These are phyloP conservation scores for Lycodopsis pacificus DNA, from an alignment of 2,797 vertebrate genomes.

Conservation along the genomic window DNA sequence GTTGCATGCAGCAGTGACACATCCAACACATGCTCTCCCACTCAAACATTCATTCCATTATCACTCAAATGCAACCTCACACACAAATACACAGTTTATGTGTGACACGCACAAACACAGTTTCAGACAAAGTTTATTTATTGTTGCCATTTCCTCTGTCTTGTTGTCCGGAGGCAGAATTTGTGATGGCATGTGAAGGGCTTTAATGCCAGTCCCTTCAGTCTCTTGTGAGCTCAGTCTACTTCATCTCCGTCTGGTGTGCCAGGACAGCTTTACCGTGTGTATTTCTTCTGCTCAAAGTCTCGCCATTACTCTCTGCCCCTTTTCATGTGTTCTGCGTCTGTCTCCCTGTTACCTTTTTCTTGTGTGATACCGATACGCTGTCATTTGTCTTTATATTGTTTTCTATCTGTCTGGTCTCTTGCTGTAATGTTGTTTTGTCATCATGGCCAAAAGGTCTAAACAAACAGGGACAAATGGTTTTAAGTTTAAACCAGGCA, in stretches of 20 bases:
- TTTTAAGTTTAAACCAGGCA: slow-evolving; percentile 10
- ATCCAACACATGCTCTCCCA: slow-evolving; percentile 9
- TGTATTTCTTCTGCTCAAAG: slow-evolving; percentile 38
- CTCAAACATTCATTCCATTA: slow-evolving; percentile 26
- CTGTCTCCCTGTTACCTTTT: slow-evolving; percentile 28
- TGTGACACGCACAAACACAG: slow-evolving; percentile 5
- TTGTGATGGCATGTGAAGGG: slow-evolving; percentile 60
- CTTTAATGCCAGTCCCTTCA: slow-evolving; percentile 67
- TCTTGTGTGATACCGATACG: slow-evolving; percentile 19
- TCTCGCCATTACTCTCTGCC: slow-evolving; percentile 39
- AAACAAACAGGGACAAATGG: background rate
- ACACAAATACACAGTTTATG: background rate
- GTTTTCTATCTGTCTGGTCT: slow-evolving; percentile 28
- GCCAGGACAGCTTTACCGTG: slow-evolving; percentile 42
- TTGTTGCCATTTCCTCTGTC: slow-evolving; percentile 55
- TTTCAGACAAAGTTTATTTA: slow-evolving; percentile 58
- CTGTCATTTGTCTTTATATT: slow-evolving; percentile 41
- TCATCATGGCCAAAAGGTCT: slow-evolving; percentile 15
- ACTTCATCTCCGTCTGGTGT: slow-evolving; percentile 52
- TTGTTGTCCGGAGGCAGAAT: slow-evolving; percentile 62
- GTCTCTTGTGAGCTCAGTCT: slow-evolving; percentile 47
- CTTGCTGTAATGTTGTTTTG: slow-evolving; percentile 23
- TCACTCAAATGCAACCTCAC: slow-evolving; percentile 5
- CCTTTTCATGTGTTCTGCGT: slow-evolving; percentile 16
- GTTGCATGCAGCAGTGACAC: background rate